Evolutionary conservation across 2,797 vertebrate species (phyloP).

Genomic region (Spheniscus humboldti): DNA sequence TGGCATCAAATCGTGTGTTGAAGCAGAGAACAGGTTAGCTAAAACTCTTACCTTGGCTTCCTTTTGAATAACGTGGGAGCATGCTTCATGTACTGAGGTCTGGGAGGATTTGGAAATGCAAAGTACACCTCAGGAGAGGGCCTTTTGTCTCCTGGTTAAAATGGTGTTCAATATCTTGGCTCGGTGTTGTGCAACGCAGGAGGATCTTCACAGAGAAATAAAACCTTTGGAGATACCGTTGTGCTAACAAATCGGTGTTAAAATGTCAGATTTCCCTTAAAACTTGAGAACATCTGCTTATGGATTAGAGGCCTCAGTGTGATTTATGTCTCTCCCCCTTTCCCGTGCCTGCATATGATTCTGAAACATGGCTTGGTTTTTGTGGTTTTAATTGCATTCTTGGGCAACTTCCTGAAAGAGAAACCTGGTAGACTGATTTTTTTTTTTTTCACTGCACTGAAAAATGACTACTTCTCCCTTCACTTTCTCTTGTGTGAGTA

Average conservation of each 20-base stretch:
- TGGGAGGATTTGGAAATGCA: background rate
- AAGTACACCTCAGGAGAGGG: background rate
- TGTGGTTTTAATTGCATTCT: constrained; percentile 18
- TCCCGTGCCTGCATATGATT: background rate
- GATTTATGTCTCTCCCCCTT: background rate
- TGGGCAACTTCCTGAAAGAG: constrained; percentile 43
- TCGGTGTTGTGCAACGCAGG: background rate
- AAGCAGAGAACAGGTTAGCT: background rate
- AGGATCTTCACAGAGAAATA: background rate
- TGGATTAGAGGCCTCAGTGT: background rate
- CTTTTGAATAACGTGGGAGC: accelerated
- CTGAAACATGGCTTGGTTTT: background rate
- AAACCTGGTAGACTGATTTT: background rate
- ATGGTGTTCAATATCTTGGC: background rate
- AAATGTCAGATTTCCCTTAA: background rate
- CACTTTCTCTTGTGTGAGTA: background rate
- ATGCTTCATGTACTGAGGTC: accelerated
- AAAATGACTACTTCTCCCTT: background rate
- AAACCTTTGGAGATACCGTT: background rate
- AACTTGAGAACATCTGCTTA: background rate
- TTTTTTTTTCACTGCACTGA: background rate
- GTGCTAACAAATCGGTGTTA: background rate
- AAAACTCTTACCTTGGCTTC: background rate
- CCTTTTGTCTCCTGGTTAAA: background rate
- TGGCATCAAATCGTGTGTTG: background rate